These are phyloP conservation scores for Drosophila tropicalis DNA, from an alignment of 1,140 invertebrate genomes.

Conservation along the genomic window DNA sequence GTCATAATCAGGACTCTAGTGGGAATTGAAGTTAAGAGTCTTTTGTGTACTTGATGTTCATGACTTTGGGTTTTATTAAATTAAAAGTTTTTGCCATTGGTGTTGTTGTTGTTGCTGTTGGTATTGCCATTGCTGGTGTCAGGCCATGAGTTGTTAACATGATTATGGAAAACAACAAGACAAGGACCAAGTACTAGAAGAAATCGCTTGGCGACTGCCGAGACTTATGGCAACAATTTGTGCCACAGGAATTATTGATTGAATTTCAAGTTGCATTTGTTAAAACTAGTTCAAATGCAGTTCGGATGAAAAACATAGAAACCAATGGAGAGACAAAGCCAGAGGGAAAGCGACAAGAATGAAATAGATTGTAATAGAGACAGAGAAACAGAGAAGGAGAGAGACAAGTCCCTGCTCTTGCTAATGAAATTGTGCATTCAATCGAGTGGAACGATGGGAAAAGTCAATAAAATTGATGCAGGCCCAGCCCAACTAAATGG, in stretches of 20 bases:
- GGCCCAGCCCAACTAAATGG: slow-evolving; percentile 34
- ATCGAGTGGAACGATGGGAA: slow-evolving; percentile 83
- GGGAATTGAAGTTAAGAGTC: slow-evolving; percentile 61
- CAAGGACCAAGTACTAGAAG: neutral
- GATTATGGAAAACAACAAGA: slow-evolving; percentile 55
- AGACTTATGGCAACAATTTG: slow-evolving; percentile 63
- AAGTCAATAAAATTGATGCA: slow-evolving; percentile 83
- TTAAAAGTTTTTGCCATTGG: slow-evolving; percentile 57
- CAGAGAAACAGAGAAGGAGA: slow-evolving; percentile 5
- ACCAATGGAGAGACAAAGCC: neutral
- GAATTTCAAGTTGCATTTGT: slow-evolving; percentile 23
- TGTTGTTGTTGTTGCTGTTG: slow-evolving; percentile 2
- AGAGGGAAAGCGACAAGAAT: no score
- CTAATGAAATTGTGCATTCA: slow-evolving; percentile 83
- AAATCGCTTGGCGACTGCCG: neutral
- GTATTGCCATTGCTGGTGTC: slow-evolving; percentile 29
- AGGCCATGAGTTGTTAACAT: slow-evolving; percentile 52
- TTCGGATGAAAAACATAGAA: slow-evolving; percentile 37
- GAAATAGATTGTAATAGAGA: slow-evolving; percentile 12
- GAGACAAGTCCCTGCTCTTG: slow-evolving; percentile 35
- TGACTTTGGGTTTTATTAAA: slow-evolving; percentile 63
- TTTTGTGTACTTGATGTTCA: slow-evolving; percentile 43
- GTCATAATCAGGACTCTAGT: slow-evolving; percentile 26
- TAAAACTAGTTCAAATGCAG: slow-evolving; percentile 58
- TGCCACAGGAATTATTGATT: slow-evolving; percentile 54